Base-by-base conservation (phyloP, 1,140 invertebrate genomes). In the Zeugodacus cucurbitae region DNA sequence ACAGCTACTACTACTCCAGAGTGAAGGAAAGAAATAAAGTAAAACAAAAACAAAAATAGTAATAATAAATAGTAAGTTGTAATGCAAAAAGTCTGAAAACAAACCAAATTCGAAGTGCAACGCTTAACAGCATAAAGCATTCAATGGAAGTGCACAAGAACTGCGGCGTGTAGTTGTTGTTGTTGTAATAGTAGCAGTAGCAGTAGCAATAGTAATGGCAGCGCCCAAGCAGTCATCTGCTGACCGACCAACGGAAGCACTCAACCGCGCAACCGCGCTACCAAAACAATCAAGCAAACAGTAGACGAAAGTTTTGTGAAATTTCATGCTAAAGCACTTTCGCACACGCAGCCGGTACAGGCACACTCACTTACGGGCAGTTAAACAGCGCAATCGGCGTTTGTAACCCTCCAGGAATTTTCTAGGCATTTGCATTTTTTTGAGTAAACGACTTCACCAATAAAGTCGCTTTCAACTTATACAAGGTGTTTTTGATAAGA, bases 201-300 rank as follows among this genome's bases (percentile, higher is more conserved):
- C n/a, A 17, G 11, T 54, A 2, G 48, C 48, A 54, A 14, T 54
- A 54, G 14, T 54, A 54, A 54, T 54, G 17, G 14, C 48, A 54
- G 48, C 48, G 48, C 48, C 11, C 48, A 54, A 10, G 41, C 74
- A 82, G 74, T 37, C 74, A 48, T 11, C 41, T 82, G 41, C 41
- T 82, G 74, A 82, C 74, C 74, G 41, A 82, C 37, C 74, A 82
- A 48, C 74, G 74, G 74, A 82, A 82, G 74, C 74, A 82, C 74
- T 82, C 74, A 82, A 82, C 74, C 74, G 41, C 74, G 74, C 74
- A 82, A 82, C 67, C 67, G 67, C 34, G 34, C 74, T 6, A 82
- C 41, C 74, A 82, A 48, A 44, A 82, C 74, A 82, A 82, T 82
- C 74, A 82, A 82, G 26, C 44, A 74, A 82, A 82, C 41, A 48